Percentiles rank a stretch among this genome's conserved stretches.
Conservation (phyloP, 2,113 vertebrate genomes). For the Lathamus discolor region DNA sequence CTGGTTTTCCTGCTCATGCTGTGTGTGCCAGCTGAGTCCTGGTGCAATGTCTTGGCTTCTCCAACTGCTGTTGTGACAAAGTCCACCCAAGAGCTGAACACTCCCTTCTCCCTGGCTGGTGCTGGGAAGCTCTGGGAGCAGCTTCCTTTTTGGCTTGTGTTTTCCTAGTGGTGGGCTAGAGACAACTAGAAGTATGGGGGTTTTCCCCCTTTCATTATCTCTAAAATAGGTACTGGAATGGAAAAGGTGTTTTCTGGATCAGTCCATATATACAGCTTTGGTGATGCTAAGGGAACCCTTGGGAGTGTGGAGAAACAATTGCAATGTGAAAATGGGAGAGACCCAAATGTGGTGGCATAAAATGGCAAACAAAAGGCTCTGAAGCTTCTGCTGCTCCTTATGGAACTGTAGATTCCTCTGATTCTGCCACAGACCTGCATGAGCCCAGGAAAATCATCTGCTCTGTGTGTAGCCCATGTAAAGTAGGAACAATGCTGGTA, state of each 20-base stretch:
- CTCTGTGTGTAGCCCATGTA: not conserved
- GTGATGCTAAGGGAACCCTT: not conserved
- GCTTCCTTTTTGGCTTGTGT: not conserved
- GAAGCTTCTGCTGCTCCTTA: not conserved
- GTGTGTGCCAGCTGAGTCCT: not conserved
- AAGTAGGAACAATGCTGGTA: not conserved
- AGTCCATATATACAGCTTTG: not conserved
- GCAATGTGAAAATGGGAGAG: not conserved
- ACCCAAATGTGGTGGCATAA: not conserved
- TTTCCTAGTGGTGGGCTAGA: not conserved
- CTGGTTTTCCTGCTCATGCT: not conserved
- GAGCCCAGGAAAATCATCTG: not conserved
- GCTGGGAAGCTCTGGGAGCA: not conserved
- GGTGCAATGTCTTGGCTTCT: fast-evolving
- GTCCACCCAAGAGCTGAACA: not conserved
- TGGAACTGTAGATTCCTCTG: not conserved
- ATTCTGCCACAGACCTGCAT: not conserved
- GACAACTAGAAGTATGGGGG: not conserved
- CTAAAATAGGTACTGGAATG: not conserved
- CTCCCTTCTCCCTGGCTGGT: not conserved
- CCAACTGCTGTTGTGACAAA: not conserved
- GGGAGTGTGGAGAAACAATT: not conserved
- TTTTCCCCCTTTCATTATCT: not conserved
- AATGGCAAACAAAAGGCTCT: not conserved
- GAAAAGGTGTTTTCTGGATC: not conserved